phyloP scores from a whole-genome alignment of 2,888 invertebrate species.

The Lasioglossum figueresi region DNA sequence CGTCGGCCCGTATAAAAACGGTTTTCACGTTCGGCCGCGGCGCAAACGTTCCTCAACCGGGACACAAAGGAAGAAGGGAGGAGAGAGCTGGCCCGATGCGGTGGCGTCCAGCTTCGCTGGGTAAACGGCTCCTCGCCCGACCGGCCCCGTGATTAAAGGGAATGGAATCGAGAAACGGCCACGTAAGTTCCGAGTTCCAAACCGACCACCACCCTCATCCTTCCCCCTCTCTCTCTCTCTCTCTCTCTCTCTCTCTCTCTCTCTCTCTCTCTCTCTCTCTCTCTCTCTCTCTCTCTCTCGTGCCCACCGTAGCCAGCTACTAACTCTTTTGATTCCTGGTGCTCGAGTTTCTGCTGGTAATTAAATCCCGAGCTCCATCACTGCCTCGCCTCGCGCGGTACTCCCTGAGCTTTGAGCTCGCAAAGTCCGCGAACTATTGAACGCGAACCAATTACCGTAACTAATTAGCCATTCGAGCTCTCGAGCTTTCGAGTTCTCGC shows the following conservation, averaged over 20 bases:
- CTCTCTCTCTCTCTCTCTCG: background rate
- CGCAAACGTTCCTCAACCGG: constrained; percentile 41
- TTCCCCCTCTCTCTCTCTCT: background rate
- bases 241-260: background rate
- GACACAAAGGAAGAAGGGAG: constrained; percentile 33
- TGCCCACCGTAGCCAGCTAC: background rate
- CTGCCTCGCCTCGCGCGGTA: constrained; percentile 19
- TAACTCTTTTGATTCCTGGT: constrained; percentile 60
- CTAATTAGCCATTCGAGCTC: constrained; percentile 71
- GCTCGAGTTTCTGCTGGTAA: constrained; percentile 64
- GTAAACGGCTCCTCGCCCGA: constrained; percentile 53
- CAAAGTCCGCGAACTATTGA: constrained; percentile 72
- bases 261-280: background rate
- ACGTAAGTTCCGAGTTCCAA: constrained; percentile 55
- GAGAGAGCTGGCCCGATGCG: background rate
- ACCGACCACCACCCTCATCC: constrained; percentile 9
- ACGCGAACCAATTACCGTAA: constrained; percentile 73
- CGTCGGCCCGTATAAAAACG: constrained; percentile 32
- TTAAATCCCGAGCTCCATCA: constrained; percentile 69
- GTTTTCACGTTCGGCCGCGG: constrained; percentile 43
- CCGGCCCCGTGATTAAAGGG: constrained; percentile 60
- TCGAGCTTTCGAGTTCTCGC: constrained; percentile 62
- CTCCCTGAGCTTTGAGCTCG: constrained; percentile 66
- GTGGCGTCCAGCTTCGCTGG: constrained; percentile 34
- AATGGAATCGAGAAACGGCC: constrained; percentile 55